phyloP scores from a whole-genome alignment of 2,113 vertebrate genomes.

The Paraplagusia blochii region DNA sequence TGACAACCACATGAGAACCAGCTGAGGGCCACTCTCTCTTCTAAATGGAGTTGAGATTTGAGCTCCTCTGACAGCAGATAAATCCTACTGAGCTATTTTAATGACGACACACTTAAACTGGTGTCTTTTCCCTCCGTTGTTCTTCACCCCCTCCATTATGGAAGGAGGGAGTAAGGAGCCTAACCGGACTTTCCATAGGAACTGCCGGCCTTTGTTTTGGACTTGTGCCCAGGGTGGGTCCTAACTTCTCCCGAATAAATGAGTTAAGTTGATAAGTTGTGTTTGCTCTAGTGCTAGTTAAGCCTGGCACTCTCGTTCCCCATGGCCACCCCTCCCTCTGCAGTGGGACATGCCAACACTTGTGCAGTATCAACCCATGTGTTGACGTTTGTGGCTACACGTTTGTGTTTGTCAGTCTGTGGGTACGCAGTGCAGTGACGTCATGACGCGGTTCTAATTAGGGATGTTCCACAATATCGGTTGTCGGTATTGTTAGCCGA shows the following conservation, averaged over 20 bases:
- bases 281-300: slow-evolving; percentile 23
- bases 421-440: no score
- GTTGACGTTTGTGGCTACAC: no score
- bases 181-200: slow-evolving; percentile 45
- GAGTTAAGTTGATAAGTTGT: slow-evolving; percentile 39
- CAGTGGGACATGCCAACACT: neutral
- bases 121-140: neutral
- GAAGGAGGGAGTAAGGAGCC: slow-evolving; percentile 20
- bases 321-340: slow-evolving; percentile 10
- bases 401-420: neutral
- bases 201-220: slow-evolving; percentile 43
- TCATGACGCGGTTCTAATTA: no score
- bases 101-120: no score
- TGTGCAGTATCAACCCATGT: neutral
- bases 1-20: slow-evolving; percentile 80
- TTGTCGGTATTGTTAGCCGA: no score
- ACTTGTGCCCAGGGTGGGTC: slow-evolving; percentile 55
- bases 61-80: neutral
- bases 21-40: slow-evolving; percentile 81
- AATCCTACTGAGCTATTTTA: slow-evolving; percentile 1
- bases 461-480: no score
- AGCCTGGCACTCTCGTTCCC: slow-evolving; percentile 18
- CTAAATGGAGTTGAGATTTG: slow-evolving; percentile 28
- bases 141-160: slow-evolving; percentile 4
- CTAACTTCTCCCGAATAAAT: slow-evolving; percentile 38